Conservation (phyloP, 2,888 invertebrate species). For the Erebia epiphron region DNA sequence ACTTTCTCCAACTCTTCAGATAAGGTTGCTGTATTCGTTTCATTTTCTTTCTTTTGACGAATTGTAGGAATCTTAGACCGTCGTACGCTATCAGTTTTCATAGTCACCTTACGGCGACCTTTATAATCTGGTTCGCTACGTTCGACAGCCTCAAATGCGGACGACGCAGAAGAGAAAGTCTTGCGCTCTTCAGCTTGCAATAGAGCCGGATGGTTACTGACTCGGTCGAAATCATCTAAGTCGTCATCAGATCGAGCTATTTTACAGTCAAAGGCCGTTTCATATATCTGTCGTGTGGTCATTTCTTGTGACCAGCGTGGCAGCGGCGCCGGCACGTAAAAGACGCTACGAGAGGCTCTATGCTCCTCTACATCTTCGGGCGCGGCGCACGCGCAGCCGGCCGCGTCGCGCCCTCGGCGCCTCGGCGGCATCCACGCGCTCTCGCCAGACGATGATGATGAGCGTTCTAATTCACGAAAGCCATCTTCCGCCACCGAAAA, state of each 20-base stretch:
- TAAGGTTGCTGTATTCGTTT: constrained; percentile 66
- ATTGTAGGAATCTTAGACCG: constrained; percentile 85
- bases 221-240: constrained; percentile 90
- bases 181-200: constrained; percentile 81
- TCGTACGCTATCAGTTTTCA: constrained; percentile 80
- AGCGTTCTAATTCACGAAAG: constrained; percentile 81
- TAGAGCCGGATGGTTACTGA: constrained; percentile 90
- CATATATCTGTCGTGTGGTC: constrained; percentile 90
- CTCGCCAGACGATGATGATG: constrained; percentile 82
- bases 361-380: constrained; percentile 86
- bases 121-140: constrained; percentile 78
- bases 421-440: constrained; percentile 88
- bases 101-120: constrained; percentile 82
- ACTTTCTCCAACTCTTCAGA: constrained; percentile 85
- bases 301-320: constrained; percentile 85
- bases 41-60: constrained; percentile 77
- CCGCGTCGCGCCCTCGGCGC: constrained; percentile 85
- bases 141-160: constrained; percentile 78
- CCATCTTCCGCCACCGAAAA: constrained; percentile 89
- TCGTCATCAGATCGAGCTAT: constrained; percentile 91
- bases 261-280: constrained; percentile 95
- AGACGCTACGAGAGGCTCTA: constrained; percentile 85
- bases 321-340: constrained; percentile 87
- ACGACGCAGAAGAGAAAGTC: constrained; percentile 76
- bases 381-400: constrained; percentile 89